Evolutionary conservation across 2,797 vertebrate genomes (phyloP).

Genomic region (Kryptolebias ocellatus): DNA sequence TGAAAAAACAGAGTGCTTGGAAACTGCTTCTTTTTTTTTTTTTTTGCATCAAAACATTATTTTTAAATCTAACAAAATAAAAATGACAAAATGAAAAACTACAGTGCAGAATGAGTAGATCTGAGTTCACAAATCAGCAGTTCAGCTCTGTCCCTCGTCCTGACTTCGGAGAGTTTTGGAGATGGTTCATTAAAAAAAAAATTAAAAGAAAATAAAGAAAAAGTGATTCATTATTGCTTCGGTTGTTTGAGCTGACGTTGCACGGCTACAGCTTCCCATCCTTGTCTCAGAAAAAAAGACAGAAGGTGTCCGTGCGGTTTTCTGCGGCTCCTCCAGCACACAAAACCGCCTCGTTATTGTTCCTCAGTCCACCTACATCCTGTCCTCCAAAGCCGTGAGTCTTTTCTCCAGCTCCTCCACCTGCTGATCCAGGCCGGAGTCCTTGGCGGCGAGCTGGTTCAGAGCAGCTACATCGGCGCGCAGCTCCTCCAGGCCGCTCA

Average conservation of each 20-base stretch:
- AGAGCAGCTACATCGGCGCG: conserved; percentile 42
- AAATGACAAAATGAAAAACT: conserved; percentile 44
- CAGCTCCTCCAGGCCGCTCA: conserved; percentile 71
- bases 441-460: conserved; percentile 62
- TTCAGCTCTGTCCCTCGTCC: conserved; percentile 34
- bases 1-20: conserved; percentile 57
- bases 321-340: conserved; percentile 81
- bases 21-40: conserved; percentile 49
- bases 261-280: conserved; percentile 14
- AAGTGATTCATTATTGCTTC: conserved; percentile 24
- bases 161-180: conserved; percentile 24
- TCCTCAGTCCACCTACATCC: conserved; percentile 82
- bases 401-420: conserved; percentile 53
- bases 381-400: conserved; percentile 51
- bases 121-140: conserved; percentile 74
- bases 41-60: conserved; percentile 45
- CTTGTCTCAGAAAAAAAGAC: conserved; percentile 79
- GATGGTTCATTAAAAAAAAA: conserved; percentile 21
- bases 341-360: conserved; percentile 79
- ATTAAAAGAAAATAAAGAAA: not conserved
- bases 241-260: conserved; percentile 8
- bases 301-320: conserved; percentile 82
- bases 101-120: conserved; percentile 79
- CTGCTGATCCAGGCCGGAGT: conserved; percentile 56
- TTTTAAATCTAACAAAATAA: conserved; percentile 10